Base-by-base conservation (phyloP, 1,140 invertebrate genomes). In the Oscheius sp. region DNA sequence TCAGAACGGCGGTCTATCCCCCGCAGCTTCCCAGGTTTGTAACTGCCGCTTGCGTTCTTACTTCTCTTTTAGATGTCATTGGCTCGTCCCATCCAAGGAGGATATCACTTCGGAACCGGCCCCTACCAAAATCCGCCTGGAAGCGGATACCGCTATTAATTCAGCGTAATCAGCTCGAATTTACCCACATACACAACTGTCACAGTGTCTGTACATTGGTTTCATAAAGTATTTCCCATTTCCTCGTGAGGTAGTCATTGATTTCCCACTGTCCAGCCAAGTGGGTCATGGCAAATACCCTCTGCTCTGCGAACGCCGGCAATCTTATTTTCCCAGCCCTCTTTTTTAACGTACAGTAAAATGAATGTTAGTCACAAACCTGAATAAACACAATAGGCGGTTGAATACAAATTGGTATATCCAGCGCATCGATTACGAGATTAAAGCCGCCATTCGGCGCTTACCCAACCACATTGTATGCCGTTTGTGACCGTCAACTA, bases 21-120 rank as follows among this genome's bases (percentile, higher is more conserved):
- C 67, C 15, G 67, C 55, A 59, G 28, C 49, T 15, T 55, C 49
- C 15, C 49, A 55, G 49, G 49, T 55, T 20, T 26, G 49, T 55
- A 15, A 55, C 49, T 20, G 35, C 52, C 32, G 35, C 55, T 42
- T 29, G 55, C n/a, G 36, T 61, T 10, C 45, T 23, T 31, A 10
- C 2, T 13, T 7, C 32, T 26, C 35, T 68, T 68, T 13, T 36
- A 68, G 67, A 68, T 68, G 67, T 68, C 67, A 7, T 49, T 68
- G 29, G 67, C 67, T 15, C 55, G 55, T 68, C 67, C 67, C 7
- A 61, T 68, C 23, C 49, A 68, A 36, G 67, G 67, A 28, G 49
- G 55, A 13, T 68, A 68, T 26, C 67, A 68, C 26, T 68, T 61
- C 35, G 67, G 67, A 31, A 68, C 67, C 3, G 67, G 67, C 23